Base-by-base conservation (phyloP, 2,797 vertebrate genomes). In the Labroides dimidiatus region DNA sequence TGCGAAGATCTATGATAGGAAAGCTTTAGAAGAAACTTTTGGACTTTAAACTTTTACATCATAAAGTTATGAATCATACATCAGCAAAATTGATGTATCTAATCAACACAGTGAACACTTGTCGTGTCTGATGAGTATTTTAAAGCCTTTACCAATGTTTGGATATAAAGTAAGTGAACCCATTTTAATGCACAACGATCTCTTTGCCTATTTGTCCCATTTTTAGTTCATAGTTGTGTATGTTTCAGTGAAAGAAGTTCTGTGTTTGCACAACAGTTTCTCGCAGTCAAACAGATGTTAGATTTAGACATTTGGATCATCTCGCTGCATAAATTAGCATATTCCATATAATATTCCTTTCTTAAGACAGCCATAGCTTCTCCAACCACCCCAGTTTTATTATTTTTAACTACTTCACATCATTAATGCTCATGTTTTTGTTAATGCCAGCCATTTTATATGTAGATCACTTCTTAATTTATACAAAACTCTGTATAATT, bases 261-360 rank as follows among this genome's bases (percentile, higher is more conserved):
- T 12, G 13, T 45, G 36, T 65, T 59, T 55, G 23, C 33, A 11
- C 37, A 5, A 13, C 33, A 23, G 19, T 37, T 41, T 48, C 21
- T 33, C n/a, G 37, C 57, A 19, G 20, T 20, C 47, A 24, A 77
- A 64, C 61, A 52, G 37, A 77, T 78, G 24, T 84, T 68, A 65
- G 66, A 33, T 1, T 80, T 71, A 55, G 47, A 62, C 44, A 43
- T 72, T 66, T 60, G 57, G 58, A 24, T 63, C 54, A 47, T 60
- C 64, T 50, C 59, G 57, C 67, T 69, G 80, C 80, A 66, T 56
- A 67, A 11, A 86, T 88, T 81, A 78, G 60, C 81, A 82, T 80
- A 70, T 71, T 36, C 6, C 43, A 58, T 66, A 71, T 71, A 15
- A 53, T 78, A 62, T 41, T 21, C 37, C 21, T 58, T 59, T 55